Conservation (phyloP, 2,888 invertebrate species). For the Clitarchus hookeri region DNA sequence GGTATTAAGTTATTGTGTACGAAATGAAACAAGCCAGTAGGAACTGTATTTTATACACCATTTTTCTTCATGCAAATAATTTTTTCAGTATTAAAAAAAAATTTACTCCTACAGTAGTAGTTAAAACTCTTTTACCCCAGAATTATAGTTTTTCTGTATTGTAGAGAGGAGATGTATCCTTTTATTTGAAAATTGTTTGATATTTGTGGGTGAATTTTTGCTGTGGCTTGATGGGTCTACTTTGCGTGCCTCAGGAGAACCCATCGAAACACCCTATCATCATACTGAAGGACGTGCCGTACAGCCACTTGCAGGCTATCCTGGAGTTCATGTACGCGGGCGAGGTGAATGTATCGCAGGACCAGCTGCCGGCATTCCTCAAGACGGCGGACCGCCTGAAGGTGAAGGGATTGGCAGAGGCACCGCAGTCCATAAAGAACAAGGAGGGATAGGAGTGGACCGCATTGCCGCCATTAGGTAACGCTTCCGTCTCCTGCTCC, state of each 20-base stretch:
- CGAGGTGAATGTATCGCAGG: slow-evolving; percentile 90
- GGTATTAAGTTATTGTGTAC: too few species aligned
- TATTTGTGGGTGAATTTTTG: background rate
- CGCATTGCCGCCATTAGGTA: slow-evolving; percentile 4
- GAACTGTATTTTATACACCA: too few species aligned
- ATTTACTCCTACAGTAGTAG: too few species aligned
- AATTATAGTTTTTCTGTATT: too few species aligned
- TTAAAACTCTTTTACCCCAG: too few species aligned
- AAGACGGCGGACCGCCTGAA: slow-evolving; percentile 91
- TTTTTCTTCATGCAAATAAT: too few species aligned
- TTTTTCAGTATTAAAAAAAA: too few species aligned
- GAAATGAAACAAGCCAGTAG: too few species aligned
- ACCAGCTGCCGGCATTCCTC: slow-evolving; percentile 87
- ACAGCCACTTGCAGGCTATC: slow-evolving; percentile 88
- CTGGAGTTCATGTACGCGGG: slow-evolving; percentile 93
- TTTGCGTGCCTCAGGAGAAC: slow-evolving; percentile 71
- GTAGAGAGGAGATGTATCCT: too few species aligned
- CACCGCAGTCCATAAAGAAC: slow-evolving; percentile 77
- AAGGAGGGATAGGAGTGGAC: slow-evolving; percentile 69
- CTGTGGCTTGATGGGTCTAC: background rate
- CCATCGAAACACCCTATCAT: slow-evolving; percentile 94
- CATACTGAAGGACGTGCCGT: slow-evolving; percentile 90
- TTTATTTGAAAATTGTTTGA: background rate
- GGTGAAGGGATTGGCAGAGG: slow-evolving; percentile 91
- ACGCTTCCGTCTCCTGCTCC: too few species aligned